These are phyloP conservation scores for Microtus ochrogaster DNA, from an alignment of 2,113 vertebrate genomes.

Conservation along the genomic window DNA sequence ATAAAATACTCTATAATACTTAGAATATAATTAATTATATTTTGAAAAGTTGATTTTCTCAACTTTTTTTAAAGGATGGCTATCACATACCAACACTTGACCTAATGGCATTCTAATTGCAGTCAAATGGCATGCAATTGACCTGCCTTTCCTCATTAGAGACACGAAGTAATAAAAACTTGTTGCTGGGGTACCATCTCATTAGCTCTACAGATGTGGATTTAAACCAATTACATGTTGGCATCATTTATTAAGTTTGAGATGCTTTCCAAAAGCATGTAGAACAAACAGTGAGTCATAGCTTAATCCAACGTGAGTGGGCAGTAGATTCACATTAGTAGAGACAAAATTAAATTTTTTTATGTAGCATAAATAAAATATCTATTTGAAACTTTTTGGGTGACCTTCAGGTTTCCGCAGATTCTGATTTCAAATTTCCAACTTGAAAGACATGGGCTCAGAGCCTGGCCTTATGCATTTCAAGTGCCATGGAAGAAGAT, in stretches of 20 bases:
- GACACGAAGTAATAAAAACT: neutral
- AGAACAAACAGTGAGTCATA: conserved; percentile 66
- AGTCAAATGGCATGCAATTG: rapidly evolving
- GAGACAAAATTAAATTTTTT: conserved; percentile 89
- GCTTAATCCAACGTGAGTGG: conserved; percentile 75
- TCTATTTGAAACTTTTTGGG: conserved; percentile 86
- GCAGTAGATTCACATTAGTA: conserved; percentile 80
- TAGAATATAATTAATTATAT: neutral
- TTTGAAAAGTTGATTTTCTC: conserved; percentile 29
- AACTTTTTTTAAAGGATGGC: conserved; percentile 55
- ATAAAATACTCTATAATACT: conserved; percentile 54
- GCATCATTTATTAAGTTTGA: conserved; percentile 77
- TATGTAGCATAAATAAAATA: conserved; percentile 89
- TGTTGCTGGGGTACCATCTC: neutral
- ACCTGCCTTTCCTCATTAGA: neutral
- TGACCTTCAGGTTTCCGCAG: conserved; percentile 84
- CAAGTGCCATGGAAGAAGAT: conserved; percentile 65
- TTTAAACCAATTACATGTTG: conserved; percentile 73
- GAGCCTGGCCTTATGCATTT: conserved; percentile 49
- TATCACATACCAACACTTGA: neutral
- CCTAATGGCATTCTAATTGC: neutral
- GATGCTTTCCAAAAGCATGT: conserved; percentile 72
- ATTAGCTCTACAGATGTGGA: neutral
- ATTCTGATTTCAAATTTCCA: conserved; percentile 82
- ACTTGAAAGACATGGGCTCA: conserved; percentile 76